Conservation (phyloP, 2,113 vertebrate species). For the Pachycephala philippinensis region DNA sequence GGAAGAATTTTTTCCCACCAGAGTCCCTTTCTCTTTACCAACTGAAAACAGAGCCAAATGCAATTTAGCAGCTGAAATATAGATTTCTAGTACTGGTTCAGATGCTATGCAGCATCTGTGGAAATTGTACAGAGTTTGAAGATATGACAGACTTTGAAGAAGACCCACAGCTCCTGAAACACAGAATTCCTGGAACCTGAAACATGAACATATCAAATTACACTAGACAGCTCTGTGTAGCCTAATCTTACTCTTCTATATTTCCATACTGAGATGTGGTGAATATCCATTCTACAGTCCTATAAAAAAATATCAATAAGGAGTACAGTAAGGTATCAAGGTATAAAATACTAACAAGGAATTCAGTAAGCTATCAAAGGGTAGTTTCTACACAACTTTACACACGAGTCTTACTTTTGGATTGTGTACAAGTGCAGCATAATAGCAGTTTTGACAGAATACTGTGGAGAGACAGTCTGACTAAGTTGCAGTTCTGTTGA, state of each 20-base stretch:
- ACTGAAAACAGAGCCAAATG: not conserved
- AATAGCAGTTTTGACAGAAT: not conserved
- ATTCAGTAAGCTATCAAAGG: not conserved
- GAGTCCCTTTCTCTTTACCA: not conserved
- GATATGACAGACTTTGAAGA: not conserved
- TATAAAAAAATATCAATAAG: not conserved
- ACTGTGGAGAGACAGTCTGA: not conserved
- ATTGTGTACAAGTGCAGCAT: not conserved
- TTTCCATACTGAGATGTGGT: not conserved
- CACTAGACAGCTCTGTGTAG: not conserved
- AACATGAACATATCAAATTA: not conserved
- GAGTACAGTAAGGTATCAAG: not conserved
- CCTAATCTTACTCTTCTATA: not conserved
- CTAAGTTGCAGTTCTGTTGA: not conserved
- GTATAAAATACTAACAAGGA: not conserved
- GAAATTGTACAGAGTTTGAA: not conserved
- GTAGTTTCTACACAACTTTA: not conserved
- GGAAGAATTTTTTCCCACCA: not conserved
- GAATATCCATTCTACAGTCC: not conserved
- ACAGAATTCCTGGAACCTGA: not conserved
- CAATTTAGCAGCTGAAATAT: not conserved
- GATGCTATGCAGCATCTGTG: not conserved
- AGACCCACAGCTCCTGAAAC: not conserved
- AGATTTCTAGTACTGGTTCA: not conserved
- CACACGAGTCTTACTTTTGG: not conserved